Conservation (phyloP, 2,113 vertebrate genomes). For the Rattus rattus region DNA sequence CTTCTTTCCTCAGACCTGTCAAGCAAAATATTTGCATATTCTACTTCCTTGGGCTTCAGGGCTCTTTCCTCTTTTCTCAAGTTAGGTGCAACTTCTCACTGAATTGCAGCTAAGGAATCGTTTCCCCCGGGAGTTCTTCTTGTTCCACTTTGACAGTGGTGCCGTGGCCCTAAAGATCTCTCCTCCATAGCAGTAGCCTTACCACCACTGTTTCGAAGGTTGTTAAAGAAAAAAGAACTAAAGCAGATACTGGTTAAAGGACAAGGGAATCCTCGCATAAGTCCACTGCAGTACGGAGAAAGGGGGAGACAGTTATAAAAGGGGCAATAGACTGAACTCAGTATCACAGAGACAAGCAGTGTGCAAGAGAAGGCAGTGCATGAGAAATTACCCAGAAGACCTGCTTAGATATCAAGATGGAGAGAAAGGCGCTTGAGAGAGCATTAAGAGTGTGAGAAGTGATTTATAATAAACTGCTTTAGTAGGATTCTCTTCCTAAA, state of each 20-base stretch:
- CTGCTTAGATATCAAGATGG: background rate
- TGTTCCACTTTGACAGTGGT: background rate
- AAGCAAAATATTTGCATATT: background rate
- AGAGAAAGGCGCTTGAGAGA: background rate
- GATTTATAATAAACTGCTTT: background rate
- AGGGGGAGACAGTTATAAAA: background rate
- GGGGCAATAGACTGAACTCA: background rate
- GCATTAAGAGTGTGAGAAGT: background rate
- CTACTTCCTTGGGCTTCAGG: background rate
- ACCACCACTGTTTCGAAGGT: background rate
- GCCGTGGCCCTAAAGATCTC: background rate
- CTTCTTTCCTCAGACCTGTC: background rate
- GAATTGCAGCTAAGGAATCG: background rate
- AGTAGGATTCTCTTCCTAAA: background rate
- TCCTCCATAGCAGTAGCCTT: background rate
- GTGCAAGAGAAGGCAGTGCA: background rate
- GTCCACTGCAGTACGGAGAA: background rate
- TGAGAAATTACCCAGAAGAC: too few species aligned
- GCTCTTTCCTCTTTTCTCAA: background rate
- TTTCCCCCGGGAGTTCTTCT: background rate
- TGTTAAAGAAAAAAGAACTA: background rate
- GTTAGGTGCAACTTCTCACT: background rate
- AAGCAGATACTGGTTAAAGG: background rate
- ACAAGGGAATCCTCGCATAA: background rate
- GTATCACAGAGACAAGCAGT: background rate